phyloP scores from a whole-genome alignment of 2,797 vertebrate genomes.

The Sebastes nivosus region DNA sequence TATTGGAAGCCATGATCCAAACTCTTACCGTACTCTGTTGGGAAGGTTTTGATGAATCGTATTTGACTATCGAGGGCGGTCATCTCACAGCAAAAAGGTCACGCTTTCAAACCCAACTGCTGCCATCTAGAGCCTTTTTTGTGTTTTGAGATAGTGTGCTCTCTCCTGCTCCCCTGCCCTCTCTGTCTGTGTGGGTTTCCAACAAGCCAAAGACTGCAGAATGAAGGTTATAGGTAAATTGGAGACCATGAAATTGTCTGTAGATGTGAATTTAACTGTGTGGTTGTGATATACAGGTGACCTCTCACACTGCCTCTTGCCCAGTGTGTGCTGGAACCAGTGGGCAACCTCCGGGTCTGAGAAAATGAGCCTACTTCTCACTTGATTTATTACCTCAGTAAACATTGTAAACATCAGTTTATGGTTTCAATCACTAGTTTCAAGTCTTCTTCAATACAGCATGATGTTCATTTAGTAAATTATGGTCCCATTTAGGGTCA shows the following conservation, averaged over 20 bases:
- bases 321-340: neutral
- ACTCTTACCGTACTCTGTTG: slow-evolving; percentile 36
- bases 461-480: too few species aligned
- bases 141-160: neutral
- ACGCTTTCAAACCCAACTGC: slow-evolving; percentile 13
- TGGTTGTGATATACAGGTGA: slow-evolving; percentile 1
- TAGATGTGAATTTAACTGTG: neutral
- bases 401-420: too few species aligned
- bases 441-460: too few species aligned
- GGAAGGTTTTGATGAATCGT: slow-evolving; percentile 54
- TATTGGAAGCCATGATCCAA: slow-evolving; percentile 38
- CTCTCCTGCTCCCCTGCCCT: neutral
- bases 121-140: neutral
- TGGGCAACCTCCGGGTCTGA: too few species aligned
- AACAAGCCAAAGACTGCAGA: neutral
- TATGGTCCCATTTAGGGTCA: too few species aligned
- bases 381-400: too few species aligned
- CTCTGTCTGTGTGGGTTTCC: neutral
- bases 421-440: too few species aligned
- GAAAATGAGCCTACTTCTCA: too few species aligned
- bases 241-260: neutral
- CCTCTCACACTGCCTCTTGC: neutral
- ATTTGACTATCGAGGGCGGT: slow-evolving; percentile 29
- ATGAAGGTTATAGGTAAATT: neutral
- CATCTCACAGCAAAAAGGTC: slow-evolving; percentile 22